Evolutionary conservation across 2,888 invertebrate genomes (phyloP), one percentile per base, ranked within the genome.

Genomic region (Melanostoma scalare): DNA sequence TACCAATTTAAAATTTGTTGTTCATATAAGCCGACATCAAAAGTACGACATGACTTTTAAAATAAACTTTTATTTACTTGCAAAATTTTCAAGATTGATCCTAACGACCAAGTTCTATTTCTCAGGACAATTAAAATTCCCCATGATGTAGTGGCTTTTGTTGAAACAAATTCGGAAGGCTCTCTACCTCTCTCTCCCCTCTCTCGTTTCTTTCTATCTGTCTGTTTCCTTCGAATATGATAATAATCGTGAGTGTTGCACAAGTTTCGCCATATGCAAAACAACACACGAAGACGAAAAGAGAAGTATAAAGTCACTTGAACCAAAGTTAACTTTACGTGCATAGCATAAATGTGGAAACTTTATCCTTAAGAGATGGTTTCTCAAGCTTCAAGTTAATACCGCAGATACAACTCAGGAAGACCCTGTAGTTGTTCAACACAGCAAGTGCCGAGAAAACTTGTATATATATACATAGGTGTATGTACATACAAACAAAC

Each of bases 261-360:
- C 65, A 76, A 76, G 77, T 77, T 77, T 72, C 50, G 67, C 81
- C 81, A 81, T 81, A 81, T 76, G 81, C 77, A 77, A 76, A 77
- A 71, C 61, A 81, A 76, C 81, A 81, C 63, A 40, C 48, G 35
- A 63, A 48, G 50, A 61, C 30, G 20, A 55, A 30, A 30, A 78
- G 40, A 67, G 68, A 55, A 52, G 35, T 58, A 20, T 20, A 69
- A 82, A 82, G 82, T 78, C 82, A 77, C 82, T 82, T 77, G 82
- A 77, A 82, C 82, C 35, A 63, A 77, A 82, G 72, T 77, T 77
- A 73, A 82, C 63, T 82, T 74, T 78, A 82, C 82, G 82, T 82
- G 82, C 77, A 73, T 30, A 38, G 65, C 73, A 74, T 82, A 74
- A 69, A 82, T 71, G 78, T 40, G 35, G 42, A 84, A 84, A 84